Conservation (phyloP, 2,888 invertebrate species). For the Sesamia inferens region DNA sequence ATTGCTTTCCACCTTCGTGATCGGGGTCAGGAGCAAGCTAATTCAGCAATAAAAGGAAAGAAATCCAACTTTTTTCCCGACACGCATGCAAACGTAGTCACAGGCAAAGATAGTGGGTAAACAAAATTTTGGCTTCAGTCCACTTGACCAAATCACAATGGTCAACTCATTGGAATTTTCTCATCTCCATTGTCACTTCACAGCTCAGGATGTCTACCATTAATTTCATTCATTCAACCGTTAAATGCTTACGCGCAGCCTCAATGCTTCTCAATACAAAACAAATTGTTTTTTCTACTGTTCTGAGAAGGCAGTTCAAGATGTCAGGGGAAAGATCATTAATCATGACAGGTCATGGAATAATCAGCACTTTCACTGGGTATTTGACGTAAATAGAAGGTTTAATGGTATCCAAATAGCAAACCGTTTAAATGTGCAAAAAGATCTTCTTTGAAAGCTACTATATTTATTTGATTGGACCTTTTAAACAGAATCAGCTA, state of each 20-base stretch:
- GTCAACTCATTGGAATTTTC: neutral
- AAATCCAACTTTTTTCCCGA: neutral
- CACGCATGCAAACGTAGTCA: neutral
- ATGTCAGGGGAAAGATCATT: constrained; percentile 44
- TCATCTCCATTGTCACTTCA: constrained; percentile 17
- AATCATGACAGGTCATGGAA: constrained; percentile 49
- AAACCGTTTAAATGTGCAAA: neutral
- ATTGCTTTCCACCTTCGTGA: neutral
- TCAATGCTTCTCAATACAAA: constrained; percentile 45
- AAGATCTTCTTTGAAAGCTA: neutral
- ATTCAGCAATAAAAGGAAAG: neutral
- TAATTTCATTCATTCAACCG: constrained; percentile 39
- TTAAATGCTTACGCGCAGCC: constrained; percentile 35
- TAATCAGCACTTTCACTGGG: constrained; percentile 51
- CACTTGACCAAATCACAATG: constrained; percentile 12
- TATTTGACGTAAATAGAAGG: neutral
- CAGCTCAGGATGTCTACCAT: constrained; percentile 24
- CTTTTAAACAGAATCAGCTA: too few relatives aligned
- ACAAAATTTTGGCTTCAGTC: neutral
- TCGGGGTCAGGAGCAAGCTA: neutral
- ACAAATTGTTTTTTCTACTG: constrained; percentile 47
- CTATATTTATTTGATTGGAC: neutral
- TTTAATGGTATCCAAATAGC: neutral
- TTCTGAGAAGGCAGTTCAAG: constrained; percentile 47
- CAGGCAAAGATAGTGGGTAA: neutral